These are phyloP conservation scores for Philhelius pedissequus DNA, from an alignment of 2,888 invertebrate species.

Conservation along the genomic window DNA sequence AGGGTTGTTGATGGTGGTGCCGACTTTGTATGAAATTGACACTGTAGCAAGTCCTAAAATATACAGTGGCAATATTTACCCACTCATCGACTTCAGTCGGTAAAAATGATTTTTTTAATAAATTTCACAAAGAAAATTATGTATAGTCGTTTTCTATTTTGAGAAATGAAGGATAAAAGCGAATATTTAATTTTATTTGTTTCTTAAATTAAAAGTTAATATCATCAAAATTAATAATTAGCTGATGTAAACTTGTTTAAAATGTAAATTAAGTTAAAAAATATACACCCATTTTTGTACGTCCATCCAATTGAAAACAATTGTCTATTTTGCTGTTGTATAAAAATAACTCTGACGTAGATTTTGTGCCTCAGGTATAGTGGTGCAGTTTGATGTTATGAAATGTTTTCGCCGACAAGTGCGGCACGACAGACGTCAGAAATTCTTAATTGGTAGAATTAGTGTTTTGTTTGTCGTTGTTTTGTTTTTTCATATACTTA, in stretches of 20 bases:
- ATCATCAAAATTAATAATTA: neutral
- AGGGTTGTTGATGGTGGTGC: conserved; percentile 1
- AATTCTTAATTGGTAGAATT: neutral
- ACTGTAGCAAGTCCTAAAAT: neutral
- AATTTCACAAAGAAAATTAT: neutral
- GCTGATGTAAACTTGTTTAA: neutral
- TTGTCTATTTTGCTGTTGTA: neutral
- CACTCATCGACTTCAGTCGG: neutral
- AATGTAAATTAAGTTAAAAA: neutral
- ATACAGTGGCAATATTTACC: neutral
- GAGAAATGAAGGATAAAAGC: neutral
- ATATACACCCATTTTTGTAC: neutral
- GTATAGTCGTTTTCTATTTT: neutral
- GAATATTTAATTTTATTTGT: neutral
- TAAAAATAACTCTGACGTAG: neutral
- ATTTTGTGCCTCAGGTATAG: neutral
- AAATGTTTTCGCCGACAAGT: neutral
- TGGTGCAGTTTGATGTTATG: neutral
- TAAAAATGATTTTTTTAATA: neutral
- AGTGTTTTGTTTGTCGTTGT: neutral
- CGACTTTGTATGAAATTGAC: too few species aligned
- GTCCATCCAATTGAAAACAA: neutral
- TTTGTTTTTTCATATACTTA: neutral
- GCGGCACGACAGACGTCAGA: neutral
- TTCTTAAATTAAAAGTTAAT: neutral